These are phyloP conservation scores for Volucella inanis DNA, from an alignment of 2,888 invertebrate genomes.

Conservation along the genomic window DNA sequence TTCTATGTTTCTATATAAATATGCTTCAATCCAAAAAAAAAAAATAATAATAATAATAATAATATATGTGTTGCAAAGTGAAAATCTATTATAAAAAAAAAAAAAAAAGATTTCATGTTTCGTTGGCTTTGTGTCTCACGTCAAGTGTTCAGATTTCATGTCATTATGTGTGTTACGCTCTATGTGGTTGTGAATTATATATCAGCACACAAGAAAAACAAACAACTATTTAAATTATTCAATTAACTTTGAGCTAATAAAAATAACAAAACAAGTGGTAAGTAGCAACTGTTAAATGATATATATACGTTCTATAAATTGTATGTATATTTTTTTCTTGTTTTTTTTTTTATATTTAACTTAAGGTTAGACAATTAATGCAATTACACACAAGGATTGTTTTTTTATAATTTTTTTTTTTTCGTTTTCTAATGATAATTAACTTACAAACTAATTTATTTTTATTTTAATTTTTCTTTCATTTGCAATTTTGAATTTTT, in stretches of 20 bases:
- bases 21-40: conserved; percentile 43
- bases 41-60: no score
- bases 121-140: conserved; percentile 52
- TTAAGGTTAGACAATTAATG: conserved; percentile 66
- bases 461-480: conserved; percentile 32
- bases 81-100: conserved; percentile 12
- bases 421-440: conserved; percentile 50
- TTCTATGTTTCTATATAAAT: neutral
- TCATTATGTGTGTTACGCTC: conserved; percentile 19
- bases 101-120: conserved; percentile 21
- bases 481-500: conserved; percentile 41
- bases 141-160: conserved; percentile 4
- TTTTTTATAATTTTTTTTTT: conserved; percentile 25
- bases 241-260: conserved; percentile 58
- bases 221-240: conserved; percentile 20
- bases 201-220: conserved; percentile 42
- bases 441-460: conserved; percentile 66
- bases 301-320: conserved; percentile 24
- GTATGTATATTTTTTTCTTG: conserved; percentile 50
- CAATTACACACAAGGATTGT: conserved; percentile 67
- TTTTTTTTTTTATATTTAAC: conserved; percentile 52
- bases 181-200: conserved; percentile 50
- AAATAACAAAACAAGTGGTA: conserved; percentile 37
- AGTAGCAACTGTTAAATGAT: conserved; percentile 68
- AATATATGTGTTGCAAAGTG: conserved; percentile 13